Percentiles rank a stretch among this genome's conserved stretches.
Conservation (phyloP, 2,113 vertebrate species). For the Sturnira hondurensis region DNA sequence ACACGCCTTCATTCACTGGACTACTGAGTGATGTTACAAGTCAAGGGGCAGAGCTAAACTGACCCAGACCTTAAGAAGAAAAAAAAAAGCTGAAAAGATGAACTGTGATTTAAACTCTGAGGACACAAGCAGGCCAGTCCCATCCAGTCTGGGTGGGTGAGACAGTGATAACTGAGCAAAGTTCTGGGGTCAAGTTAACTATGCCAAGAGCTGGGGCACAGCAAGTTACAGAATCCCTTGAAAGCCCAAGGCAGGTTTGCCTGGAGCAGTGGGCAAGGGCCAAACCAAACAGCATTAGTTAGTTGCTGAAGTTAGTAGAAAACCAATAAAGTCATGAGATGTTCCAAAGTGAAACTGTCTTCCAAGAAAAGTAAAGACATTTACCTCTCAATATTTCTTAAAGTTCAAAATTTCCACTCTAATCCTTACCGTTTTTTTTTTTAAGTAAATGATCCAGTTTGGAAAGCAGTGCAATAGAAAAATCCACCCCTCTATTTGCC, state of each 20-base stretch:
- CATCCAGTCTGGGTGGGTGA: no score
- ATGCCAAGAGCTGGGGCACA: not conserved
- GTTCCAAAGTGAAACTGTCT: not conserved
- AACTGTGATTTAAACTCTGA: not conserved
- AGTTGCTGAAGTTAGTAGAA: not conserved
- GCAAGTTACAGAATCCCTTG: not conserved
- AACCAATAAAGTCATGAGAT: not conserved
- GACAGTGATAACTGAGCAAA: not conserved
- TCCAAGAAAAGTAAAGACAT: not conserved
- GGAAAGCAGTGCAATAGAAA: not conserved
- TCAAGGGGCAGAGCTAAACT: not conserved
- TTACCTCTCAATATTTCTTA: not conserved
- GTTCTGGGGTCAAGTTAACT: not conserved
- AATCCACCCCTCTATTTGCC: not conserved
- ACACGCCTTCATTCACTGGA: not conserved
- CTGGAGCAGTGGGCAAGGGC: no score
- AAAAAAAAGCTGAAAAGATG: not conserved
- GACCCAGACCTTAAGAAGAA: not conserved
- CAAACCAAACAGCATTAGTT: not conserved
- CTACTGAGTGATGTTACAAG: not conserved
- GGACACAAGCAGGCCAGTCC: not conserved
- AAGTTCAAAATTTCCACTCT: not conserved
- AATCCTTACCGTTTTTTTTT: not conserved
- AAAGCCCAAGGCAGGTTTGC: not conserved
- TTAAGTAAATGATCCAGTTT: not conserved